Base-by-base conservation (phyloP, 2,888 invertebrate genomes). In the Amphimallon solstitiale region DNA sequence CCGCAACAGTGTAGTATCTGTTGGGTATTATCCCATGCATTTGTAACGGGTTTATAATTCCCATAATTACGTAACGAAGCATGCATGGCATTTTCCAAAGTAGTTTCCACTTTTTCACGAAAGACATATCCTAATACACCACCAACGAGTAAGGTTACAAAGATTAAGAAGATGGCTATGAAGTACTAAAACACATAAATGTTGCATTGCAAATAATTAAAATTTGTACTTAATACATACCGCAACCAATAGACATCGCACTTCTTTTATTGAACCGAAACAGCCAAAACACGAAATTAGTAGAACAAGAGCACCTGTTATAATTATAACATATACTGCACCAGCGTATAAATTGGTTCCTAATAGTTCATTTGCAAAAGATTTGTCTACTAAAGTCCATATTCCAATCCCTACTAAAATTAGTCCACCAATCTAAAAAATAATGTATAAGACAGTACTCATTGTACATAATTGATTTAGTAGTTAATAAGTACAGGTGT, bases 101-200 rank as follows among this genome's bases (percentile, higher is more conserved):
- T 90, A 46, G 87, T 87, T 60, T 89, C 83, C 34, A 96, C 92
- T 82, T 95, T 92, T 77, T 91, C 92, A 46, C 94, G 87, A 84
- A 95, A 97, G 54, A 96, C 94, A 80, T 94, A 95, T 61, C 94
- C 93, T 63, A 97, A 85, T 70, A 97, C 92, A 45, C 95, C 97
- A 37, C 95, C 95, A 67, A 96, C 91, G 71, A 96, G 84, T 89
- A 97, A 92, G 69, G 92, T 92, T 70, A 96, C 91, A 84, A 96
- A 95, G 73, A 97, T 90, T 73, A 96, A 86, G 79, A 96, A 90
- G 56, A 97, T 87, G 19, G 94, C 86, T 75, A 95, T 92, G 84
- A 95, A 95, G 82, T 95, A 95, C 95, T 95, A 85, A 45, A 88
- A 86, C 70, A 54, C 70, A 72, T 73, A 43, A 54, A 14, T 46